Conservation (phyloP, 2,888 invertebrate species). For the Allygus modestus region DNA sequence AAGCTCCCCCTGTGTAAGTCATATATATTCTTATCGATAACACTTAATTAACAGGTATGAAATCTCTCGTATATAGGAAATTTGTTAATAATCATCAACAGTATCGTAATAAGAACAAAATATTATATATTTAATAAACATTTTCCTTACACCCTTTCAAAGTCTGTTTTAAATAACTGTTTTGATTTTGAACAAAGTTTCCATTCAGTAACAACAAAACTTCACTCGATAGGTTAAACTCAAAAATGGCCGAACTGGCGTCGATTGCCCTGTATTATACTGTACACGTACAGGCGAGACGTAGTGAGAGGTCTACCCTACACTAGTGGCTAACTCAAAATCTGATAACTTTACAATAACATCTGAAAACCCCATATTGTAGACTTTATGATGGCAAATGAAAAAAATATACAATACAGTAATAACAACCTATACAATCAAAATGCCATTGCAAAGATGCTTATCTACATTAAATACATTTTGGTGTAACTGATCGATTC, state of each 20-base stretch:
- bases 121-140: constrained; percentile 57
- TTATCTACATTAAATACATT: constrained; percentile 57
- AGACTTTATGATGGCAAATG: constrained; percentile 58
- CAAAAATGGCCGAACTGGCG: constrained; percentile 25
- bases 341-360: constrained; percentile 41
- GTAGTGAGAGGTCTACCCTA: constrained; percentile 33
- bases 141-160: constrained; percentile 52
- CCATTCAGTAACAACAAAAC: constrained; percentile 51
- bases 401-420: constrained; percentile 57
- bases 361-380: constrained; percentile 52
- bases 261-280: constrained; percentile 30
- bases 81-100: constrained; percentile 42
- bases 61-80: constrained; percentile 26
- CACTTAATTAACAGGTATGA: constrained; percentile 33
- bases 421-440: constrained; percentile 59
- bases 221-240: constrained; percentile 47
- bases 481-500: constrained; percentile 54
- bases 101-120: constrained; percentile 52
- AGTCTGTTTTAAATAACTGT: constrained; percentile 54
- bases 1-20: constrained; percentile 42
- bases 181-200: constrained; percentile 55
- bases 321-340: constrained; percentile 54
- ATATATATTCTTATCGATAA: constrained; percentile 7
- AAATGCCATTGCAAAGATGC: constrained; percentile 51
- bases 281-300: not conserved